Base-by-base conservation (phyloP, 2,797 vertebrate species). In the Lates japonicus region DNA sequence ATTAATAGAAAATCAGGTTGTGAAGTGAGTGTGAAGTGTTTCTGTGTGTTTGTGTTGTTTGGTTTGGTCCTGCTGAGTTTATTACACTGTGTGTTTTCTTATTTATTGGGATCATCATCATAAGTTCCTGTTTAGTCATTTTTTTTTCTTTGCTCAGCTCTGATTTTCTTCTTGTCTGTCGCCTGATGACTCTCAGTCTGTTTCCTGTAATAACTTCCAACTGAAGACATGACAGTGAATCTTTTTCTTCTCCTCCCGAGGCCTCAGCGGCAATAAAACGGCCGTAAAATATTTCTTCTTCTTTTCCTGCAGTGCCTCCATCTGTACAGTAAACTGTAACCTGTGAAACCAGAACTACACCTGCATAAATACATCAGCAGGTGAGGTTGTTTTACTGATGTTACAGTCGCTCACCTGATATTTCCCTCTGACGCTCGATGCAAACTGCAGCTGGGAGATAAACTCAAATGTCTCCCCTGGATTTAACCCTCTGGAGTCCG, bases 281-380 rank as follows among this genome's bases (percentile, higher is more conserved):
- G 62, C 76, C 58, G 57, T 46, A 20, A 51, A 55, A 49, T 29
- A n/a, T 39, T 33, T 60, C 75, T 70, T 49, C 60, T 57, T 46
- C 37, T 46, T 25, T 14, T 69, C 22, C 58, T 44, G 54, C 54
- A n/a, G 70, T 9, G 72, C 14, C 14, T 58, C 67, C 51, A 8
- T 55, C 69, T 51, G 55, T 17, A 19, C 57, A 33, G 60, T 52
- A 29, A 66, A 60, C n/a, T 49, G 59, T 25, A 5, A 54, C 37
- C 55, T 8, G 59, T 60, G 51, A 68, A 70, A 44, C 54, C 41
- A 42, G 12, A 42, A 7, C 44, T 7, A 19, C 44, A 46, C 14
- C 71, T 61, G 69, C 31, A 52, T 77, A 55, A 78, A 72, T 25
- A 61, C 74, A 75, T 83, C 66, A 72, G 74, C 81, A 75, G 80